These are phyloP conservation scores for Actinostola sp. DNA, from an alignment of 92 coral and sea anemone species.

Conservation along the genomic window DNA sequence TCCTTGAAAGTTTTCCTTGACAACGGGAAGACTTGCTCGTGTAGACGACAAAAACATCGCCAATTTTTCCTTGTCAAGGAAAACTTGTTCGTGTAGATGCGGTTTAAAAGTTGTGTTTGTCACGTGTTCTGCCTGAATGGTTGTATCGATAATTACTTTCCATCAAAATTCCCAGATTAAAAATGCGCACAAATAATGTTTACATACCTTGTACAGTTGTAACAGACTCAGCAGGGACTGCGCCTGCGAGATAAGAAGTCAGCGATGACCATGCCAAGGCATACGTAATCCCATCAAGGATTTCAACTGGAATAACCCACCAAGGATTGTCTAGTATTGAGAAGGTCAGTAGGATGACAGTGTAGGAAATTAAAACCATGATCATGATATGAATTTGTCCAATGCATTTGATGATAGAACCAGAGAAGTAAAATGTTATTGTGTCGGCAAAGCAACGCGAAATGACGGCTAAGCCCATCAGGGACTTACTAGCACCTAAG, in stretches of 20 bases:
- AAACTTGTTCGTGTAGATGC: too few species aligned
- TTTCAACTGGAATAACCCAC: conserved; percentile 91
- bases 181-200: too few species aligned
- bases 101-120: too few species aligned
- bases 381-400: conserved; percentile 91
- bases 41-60: too few species aligned
- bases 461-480: conserved; percentile 92
- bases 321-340: conserved; percentile 85
- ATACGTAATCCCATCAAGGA: conserved; percentile 87
- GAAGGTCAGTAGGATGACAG: conserved; percentile 74
- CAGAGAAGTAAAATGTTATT: conserved; percentile 87
- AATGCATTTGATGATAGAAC: conserved; percentile 76
- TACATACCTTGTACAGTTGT: conserved; percentile 93
- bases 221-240: conserved; percentile 88
- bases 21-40: too few species aligned
- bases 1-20: too few species aligned
- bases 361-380: conserved; percentile 72
- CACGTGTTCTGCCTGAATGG: too few species aligned
- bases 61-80: too few species aligned
- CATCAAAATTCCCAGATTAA: too few species aligned
- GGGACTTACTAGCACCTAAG: conserved; percentile 91
- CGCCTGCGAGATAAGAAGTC: conserved; percentile 94
- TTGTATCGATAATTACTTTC: too few species aligned
- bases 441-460: conserved; percentile 86
- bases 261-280: conserved; percentile 99